A percentile compares a stretch with the other conserved stretches of the same genome.
Evolutionary conservation across 2,888 invertebrate species (phyloP).

Genomic region (Coenonympha arcania): DNA sequence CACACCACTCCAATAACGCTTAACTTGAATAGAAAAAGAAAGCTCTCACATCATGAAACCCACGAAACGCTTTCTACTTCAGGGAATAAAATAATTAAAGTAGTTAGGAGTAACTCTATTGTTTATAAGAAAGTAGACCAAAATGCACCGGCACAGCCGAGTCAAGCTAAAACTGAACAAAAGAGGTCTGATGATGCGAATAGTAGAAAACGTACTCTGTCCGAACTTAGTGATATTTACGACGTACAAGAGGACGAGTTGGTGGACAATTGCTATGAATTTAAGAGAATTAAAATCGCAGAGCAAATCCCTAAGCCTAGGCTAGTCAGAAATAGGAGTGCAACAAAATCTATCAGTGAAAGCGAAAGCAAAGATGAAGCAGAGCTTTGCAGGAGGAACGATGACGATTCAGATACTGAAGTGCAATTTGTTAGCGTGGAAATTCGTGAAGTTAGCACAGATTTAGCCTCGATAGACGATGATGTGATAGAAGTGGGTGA

Average conservation of each 20-base stretch:
- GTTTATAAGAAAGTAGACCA: constrained; percentile 61
- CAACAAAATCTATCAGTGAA: constrained; percentile 32
- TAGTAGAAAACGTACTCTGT: constrained; percentile 58
- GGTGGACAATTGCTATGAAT: constrained; percentile 59
- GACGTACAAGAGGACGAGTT: constrained; percentile 56
- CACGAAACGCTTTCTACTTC: constrained; percentile 59
- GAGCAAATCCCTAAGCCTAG: constrained; percentile 54
- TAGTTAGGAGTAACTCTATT: constrained; percentile 63
- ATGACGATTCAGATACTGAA: constrained; percentile 57
- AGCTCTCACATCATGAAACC: constrained; percentile 60
- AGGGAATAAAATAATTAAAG: constrained; percentile 65
- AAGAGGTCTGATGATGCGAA: constrained; percentile 40
- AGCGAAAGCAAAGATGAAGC: constrained; percentile 36
- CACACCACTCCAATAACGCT: constrained; percentile 49
- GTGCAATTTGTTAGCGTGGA: constrained; percentile 60
- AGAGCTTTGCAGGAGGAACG: constrained; percentile 34
- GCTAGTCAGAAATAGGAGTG: constrained; percentile 51
- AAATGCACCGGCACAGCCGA: constrained; percentile 34
- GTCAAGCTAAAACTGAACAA: constrained; percentile 38
- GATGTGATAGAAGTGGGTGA: constrained; percentile 54
- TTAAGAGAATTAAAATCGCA: constrained; percentile 56
- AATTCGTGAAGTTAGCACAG: constrained; percentile 39
- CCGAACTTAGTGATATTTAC: constrained; percentile 54
- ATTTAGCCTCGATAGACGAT: constrained; percentile 42
- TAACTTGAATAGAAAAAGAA: constrained; percentile 57